These are phyloP conservation scores for Panopea generosa DNA, from an alignment of 2,888 invertebrate genomes.

Conservation along the genomic window DNA sequence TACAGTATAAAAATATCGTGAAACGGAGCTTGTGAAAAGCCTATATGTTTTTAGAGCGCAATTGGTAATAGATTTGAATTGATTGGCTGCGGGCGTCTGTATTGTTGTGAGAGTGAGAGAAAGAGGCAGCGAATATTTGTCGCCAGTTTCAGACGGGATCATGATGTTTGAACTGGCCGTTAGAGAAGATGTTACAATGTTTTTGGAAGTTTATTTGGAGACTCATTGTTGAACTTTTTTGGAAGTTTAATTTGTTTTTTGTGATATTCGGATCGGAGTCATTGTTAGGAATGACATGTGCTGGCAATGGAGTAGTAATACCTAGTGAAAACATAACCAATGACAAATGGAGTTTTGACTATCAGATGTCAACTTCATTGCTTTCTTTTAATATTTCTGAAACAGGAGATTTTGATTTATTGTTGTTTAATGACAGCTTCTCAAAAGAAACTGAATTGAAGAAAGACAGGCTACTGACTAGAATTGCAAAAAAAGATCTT, in stretches of 20 bases:
- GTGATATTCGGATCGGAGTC: not conserved
- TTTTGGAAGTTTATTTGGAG: conserved; percentile 26
- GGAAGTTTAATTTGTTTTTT: not conserved
- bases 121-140: conserved; percentile 2
- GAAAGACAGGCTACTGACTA: too few relatives aligned
- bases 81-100: conserved; percentile 11
- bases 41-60: conserved; percentile 15
- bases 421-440: too few relatives aligned
- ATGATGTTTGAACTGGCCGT: conserved; percentile 18
- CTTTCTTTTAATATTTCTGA: too few relatives aligned
- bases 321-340: too few relatives aligned
- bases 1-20: not conserved
- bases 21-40: conserved; percentile 8
- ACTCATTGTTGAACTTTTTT: conserved; percentile 4
- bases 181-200: conserved; percentile 43
- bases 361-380: too few relatives aligned
- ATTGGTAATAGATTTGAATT: conserved; percentile 30
- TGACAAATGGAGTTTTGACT: too few relatives aligned
- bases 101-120: not conserved
- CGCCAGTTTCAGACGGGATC: not conserved
- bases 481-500: too few relatives aligned
- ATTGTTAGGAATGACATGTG: too few relatives aligned
- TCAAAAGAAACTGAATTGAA: too few relatives aligned
- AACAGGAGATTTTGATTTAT: too few relatives aligned
- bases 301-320: too few relatives aligned